Percentiles rank a stretch among this genome's conserved stretches.
These are phyloP conservation scores for Euura saliciscinereae DNA, from an alignment of 1,140 invertebrate genomes.

Conservation along the genomic window DNA sequence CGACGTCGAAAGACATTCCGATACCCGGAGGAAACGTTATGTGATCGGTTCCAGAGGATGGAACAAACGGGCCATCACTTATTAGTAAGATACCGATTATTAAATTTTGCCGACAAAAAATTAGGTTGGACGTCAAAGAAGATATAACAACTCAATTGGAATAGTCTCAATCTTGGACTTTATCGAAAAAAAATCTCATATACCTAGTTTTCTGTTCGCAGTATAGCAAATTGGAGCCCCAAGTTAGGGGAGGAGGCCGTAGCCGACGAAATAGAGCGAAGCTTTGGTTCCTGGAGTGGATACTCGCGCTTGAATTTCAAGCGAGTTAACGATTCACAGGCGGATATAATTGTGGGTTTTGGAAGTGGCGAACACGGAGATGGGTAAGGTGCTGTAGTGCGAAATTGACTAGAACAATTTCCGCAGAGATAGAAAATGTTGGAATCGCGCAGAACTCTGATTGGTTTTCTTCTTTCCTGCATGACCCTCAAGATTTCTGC, in stretches of 20 bases:
- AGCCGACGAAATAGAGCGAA: conserved; percentile 60
- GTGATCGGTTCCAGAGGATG: conserved; percentile 64
- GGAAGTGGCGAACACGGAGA: conserved; percentile 69
- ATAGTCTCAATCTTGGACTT: too few relatives aligned
- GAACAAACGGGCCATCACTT: conserved; percentile 67
- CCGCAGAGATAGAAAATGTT: too few relatives aligned
- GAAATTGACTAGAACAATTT: conserved; percentile 6
- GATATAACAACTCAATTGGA: too few relatives aligned
- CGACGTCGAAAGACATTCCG: conserved; percentile 57
- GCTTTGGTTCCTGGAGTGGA: conserved; percentile 67
- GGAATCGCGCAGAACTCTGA: background rate
- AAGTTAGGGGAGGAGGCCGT: conserved; percentile 63
- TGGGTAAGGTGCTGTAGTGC: conserved; percentile 52
- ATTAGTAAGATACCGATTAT: conserved; percentile 57
- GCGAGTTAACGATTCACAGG: conserved; percentile 48
- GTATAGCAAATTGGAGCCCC: conserved; percentile 70
- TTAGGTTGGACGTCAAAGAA: too few relatives aligned
- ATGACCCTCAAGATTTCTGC: too few relatives aligned
- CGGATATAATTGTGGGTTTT: conserved; percentile 73
- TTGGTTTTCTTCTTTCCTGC: background rate
- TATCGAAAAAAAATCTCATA: too few relatives aligned
- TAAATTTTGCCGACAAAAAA: background rate
- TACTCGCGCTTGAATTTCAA: conserved; percentile 67
- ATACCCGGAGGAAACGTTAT: conserved; percentile 60
- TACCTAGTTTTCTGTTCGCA: conserved; percentile 42